phyloP scores from a whole-genome alignment of 2,797 vertebrate genomes.

The Sebastes minor region DNA sequence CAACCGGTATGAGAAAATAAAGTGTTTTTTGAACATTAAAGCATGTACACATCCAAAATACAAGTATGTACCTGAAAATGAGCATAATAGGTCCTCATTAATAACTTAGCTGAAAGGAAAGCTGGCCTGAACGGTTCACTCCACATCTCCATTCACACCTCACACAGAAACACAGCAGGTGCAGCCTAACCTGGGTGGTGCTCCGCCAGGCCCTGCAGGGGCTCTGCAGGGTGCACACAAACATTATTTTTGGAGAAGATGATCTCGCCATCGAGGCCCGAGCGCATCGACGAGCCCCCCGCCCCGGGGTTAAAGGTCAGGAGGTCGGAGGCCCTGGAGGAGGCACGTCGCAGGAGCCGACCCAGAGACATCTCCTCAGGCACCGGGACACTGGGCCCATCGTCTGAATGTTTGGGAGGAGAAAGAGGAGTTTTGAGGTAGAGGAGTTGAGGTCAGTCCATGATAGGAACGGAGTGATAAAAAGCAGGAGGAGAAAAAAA shows the following conservation, averaged over 20 bases:
- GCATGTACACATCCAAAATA: no score
- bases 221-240: conserved; percentile 93
- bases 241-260: conserved; percentile 99
- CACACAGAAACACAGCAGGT: not conserved
- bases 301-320: conserved; percentile 90
- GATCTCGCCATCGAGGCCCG: conserved; percentile 91
- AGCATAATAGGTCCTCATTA: no score
- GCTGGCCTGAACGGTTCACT: not conserved
- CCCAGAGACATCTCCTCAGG: conserved; percentile 94
- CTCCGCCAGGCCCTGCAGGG: conserved; percentile 89
- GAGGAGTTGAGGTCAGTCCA: not conserved
- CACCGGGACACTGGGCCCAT: conserved; percentile 88
- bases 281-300: conserved; percentile 76
- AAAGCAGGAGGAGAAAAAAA: not conserved
- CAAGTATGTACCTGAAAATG: no score
- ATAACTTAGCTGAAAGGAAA: not conserved
- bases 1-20: no score
- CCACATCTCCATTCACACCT: not conserved
- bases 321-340: conserved; percentile 95
- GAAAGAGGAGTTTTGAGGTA: not conserved
- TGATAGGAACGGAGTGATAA: not conserved
- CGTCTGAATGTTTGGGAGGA: conserved; percentile 74
- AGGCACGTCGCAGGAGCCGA: conserved; percentile 96
- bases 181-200: conserved; percentile 92
- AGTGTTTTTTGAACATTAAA: no score